These are phyloP conservation scores for Corythaixoides concolor DNA, from an alignment of 2,113 vertebrate genomes.

Conservation along the genomic window DNA sequence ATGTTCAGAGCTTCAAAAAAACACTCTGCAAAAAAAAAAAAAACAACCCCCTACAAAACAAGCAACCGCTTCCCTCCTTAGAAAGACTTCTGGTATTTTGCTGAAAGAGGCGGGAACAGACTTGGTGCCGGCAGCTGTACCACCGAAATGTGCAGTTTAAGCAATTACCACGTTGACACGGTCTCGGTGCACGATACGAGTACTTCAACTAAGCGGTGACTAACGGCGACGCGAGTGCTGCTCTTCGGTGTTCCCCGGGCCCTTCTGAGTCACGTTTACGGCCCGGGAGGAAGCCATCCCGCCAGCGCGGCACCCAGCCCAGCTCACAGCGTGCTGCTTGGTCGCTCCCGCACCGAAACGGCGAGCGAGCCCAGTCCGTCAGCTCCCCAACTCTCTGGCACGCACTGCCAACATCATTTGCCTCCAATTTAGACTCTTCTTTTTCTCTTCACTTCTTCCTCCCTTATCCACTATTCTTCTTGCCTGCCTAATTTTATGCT, in stretches of 20 bases:
- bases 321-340: rapidly evolving
- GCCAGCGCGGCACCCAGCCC: neutral
- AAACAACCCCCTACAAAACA: too few relatives aligned
- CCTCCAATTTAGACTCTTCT: neutral
- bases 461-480: neutral
- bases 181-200: neutral
- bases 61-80: neutral
- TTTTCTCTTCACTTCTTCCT: neutral
- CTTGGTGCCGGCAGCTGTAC: neutral
- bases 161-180: rapidly evolving
- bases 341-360: neutral
- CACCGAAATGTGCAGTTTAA: neutral
- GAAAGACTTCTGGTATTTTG: neutral
- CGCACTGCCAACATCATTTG: neutral
- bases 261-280: neutral
- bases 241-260: neutral
- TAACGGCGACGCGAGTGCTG: neutral
- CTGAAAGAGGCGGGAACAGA: neutral
- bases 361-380: rapidly evolving
- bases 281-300: neutral
- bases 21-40: neutral
- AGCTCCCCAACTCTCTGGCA: neutral
- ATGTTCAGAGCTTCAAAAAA: neutral
- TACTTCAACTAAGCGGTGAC: neutral
- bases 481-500: neutral